These are phyloP conservation scores for Thyatira batis DNA, from an alignment of 2,888 invertebrate genomes.

Conservation along the genomic window DNA sequence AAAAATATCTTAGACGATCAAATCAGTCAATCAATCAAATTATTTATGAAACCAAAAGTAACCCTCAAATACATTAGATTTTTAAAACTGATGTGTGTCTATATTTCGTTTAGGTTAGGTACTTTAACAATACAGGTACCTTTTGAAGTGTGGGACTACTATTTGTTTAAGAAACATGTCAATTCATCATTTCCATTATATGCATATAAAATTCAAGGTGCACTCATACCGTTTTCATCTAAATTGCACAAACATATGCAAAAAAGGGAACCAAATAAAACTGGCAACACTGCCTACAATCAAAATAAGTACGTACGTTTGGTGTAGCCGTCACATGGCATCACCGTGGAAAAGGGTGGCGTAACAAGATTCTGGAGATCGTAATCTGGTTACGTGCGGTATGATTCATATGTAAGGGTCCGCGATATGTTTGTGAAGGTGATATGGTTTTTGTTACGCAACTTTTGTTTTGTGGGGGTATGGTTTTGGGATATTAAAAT, in stretches of 20 bases:
- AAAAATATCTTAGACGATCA: no score
- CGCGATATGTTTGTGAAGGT: constrained; percentile 15
- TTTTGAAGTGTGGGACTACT: no score
- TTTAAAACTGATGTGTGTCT: no score
- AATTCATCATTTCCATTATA: no score
- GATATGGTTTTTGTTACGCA: constrained; percentile 5
- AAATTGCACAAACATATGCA: background rate
- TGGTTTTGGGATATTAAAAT: background rate
- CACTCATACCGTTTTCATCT: background rate
- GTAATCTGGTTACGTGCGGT: constrained; percentile 69
- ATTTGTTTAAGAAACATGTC: no score
- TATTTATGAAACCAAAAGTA: no score
- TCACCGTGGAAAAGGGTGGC: constrained; percentile 70
- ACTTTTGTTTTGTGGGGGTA: constrained; percentile 4
- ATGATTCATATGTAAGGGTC: constrained; percentile 70
- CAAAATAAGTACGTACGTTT: constrained; percentile 49
- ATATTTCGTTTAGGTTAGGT: no score
- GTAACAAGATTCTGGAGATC: constrained; percentile 68
- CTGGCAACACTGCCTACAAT: constrained; percentile 34
- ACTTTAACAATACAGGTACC: no score
- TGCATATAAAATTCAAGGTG: no score
- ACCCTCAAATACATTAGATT: no score
- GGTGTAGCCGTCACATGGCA: constrained; percentile 49
- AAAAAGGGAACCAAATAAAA: constrained; percentile 1
- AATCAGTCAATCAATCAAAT: no score